Evolutionary conservation across 1,140 invertebrate species (phyloP).

Genomic region (Drosophila repleta): DNA sequence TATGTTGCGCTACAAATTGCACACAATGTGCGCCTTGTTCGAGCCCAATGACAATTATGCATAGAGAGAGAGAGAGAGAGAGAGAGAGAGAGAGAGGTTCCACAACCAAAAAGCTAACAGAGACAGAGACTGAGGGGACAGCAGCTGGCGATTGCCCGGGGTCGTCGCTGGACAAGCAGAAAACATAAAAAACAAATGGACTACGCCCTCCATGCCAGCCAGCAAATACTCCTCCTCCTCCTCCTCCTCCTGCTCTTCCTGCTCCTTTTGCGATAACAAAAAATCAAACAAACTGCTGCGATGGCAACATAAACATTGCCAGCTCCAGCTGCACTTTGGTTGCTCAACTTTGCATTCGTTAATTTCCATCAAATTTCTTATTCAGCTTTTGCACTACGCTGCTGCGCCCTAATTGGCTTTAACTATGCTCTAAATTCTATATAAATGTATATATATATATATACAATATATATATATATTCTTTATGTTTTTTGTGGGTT

Average conservation of each 20-base stretch:
- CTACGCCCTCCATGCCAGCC: constrained; percentile 4
- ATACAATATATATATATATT: not conserved
- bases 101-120: too few relatives aligned
- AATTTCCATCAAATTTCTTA: constrained; percentile 63
- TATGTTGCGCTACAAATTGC: constrained; percentile 54
- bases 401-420: constrained; percentile 40
- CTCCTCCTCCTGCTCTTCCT: not conserved
- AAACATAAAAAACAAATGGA: constrained; percentile 38
- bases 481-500: constrained; percentile 22
- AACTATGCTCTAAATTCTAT: not conserved
- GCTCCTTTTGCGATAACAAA: constrained; percentile 44
- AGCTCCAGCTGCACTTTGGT: constrained; percentile 38
- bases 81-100: too few relatives aligned
- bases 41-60: constrained; percentile 47
- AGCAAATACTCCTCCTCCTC: not conserved
- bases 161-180: constrained; percentile 14
- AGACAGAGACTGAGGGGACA: not conserved
- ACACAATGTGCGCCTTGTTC: constrained; percentile 46
- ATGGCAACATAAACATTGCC: not conserved
- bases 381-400: constrained; percentile 37
- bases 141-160: constrained; percentile 28
- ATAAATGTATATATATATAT: not conserved
- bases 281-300: constrained; percentile 61
- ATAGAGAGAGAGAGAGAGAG: too few relatives aligned
- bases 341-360: constrained; percentile 36